phyloP scores from a whole-genome alignment of 2,797 vertebrate genomes.

The Sphaeramia orbicularis region DNA sequence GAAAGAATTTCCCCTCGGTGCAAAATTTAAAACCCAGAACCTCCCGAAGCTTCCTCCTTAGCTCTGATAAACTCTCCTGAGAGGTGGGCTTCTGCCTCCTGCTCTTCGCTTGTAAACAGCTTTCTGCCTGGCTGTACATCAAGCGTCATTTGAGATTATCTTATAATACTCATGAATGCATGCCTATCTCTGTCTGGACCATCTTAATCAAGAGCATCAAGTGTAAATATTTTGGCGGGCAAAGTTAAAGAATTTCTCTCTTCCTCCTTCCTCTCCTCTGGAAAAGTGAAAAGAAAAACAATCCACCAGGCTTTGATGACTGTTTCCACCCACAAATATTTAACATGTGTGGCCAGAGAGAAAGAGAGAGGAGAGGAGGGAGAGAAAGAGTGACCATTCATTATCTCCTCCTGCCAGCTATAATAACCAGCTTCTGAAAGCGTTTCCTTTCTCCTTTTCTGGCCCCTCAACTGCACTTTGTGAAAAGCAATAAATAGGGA shows the following conservation, averaged over 20 bases:
- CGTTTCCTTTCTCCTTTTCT: conserved; percentile 45
- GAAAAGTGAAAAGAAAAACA: conserved; percentile 55
- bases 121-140: background rate
- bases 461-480: conserved; percentile 38
- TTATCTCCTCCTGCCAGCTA: conserved; percentile 68
- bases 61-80: conserved; percentile 56
- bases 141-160: background rate
- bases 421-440: conserved; percentile 67
- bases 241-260: conserved; percentile 24
- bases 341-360: conserved; percentile 55
- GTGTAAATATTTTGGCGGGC: conserved; percentile 38
- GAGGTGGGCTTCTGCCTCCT: conserved; percentile 33
- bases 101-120: conserved; percentile 23
- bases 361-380: conserved; percentile 22
- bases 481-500: conserved; percentile 37
- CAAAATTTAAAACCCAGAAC: conserved; percentile 7
- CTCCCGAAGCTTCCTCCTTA: conserved; percentile 8
- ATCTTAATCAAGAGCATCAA: conserved; percentile 35
- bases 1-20: conserved; percentile 11
- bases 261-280: conserved; percentile 15
- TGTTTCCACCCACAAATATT: conserved; percentile 76
- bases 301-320: conserved; percentile 29
- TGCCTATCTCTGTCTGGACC: conserved; percentile 12
- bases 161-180: background rate
- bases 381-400: conserved; percentile 53